Evolutionary conservation across 2,113 vertebrate genomes (phyloP), one percentile per base, ranked within the genome.

Genomic region (Lophotis ruficrista): DNA sequence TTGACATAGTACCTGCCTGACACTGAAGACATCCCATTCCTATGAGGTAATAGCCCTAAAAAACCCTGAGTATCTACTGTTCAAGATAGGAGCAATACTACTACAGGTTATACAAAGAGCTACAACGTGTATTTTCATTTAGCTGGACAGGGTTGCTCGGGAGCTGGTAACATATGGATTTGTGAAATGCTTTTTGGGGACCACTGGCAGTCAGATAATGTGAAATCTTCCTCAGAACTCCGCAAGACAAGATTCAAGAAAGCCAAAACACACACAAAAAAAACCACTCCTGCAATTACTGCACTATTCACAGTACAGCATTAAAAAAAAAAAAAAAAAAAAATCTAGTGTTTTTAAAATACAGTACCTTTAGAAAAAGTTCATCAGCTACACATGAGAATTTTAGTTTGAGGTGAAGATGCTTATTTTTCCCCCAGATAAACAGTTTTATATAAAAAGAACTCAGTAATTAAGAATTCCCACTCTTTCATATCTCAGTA

Each of bases 151-250:
- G 33, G 20, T 85, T 60, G 11, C 31, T 23, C 6, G 9, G 35
- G 43, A 65, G 33, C 33, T 58, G 28, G 31, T 18, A 80, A 69
- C 2, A 0, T 4, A 70, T 78, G 12, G 56, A 58, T 20, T 28
- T 14, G 43, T 22, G 11, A 65, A 84, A 38, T 10, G 7, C 0
- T n/a, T 53, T 89, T 82, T 48, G 6, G 54, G 57, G 5, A 69
- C 25, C 4, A 1, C 38, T 38, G n/a, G 23, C 38, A 82, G 28
- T 9, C 48, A 53, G 15, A 77, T 57, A 8, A 38, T 0, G 0
- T 10, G 38, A 87, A 69, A 38, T 53, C 41, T 65, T 79, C 16
- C 76, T 72, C 45, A 72, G 66, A 85, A 85, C 7, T 7, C 25
- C 17, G 8, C 7, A 31, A 15, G 4, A 11, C 10, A 38, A 4